Evolutionary conservation across 2,888 invertebrate species (phyloP), one percentile per base, ranked within the genome.

Genomic region (Plutella xylostella): DNA sequence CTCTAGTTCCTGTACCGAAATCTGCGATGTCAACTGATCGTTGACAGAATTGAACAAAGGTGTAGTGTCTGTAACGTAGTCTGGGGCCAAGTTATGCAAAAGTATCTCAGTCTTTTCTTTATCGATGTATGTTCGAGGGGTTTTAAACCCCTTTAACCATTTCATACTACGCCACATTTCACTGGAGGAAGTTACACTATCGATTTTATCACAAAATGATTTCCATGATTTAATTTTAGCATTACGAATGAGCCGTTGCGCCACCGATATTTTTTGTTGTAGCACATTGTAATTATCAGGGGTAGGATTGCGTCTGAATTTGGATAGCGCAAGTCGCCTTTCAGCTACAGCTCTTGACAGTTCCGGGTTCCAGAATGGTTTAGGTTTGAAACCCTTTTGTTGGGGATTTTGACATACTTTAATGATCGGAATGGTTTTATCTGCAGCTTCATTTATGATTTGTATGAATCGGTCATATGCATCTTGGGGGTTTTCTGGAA

Each of bases 321-420:
- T 39, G 7, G 42, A 14, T 12, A 50, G 15, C 19, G 48, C 45
- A 17, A 45, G 11, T 9, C 51, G 17, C 6, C 51, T 37, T 34
- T 48, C 37, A 0, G 46, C 47, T 4, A 48, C 47, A n/a, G 9
- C 9, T 35, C 38, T 41, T 18, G 52, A 45, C 9, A 48, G 20
- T 7, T 17, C 11, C 20, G 44, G 3, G 28, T 45, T 51, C 57
- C 58, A 62, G 39, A 56, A 61, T 4, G 48, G 42, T 47, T 56
- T 58, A 0, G 55, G 54, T 1, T 3, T 41, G 45, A 58, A 58
- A n/a, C n/a, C n/a, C n/a, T n/a, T n/a, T 0, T 25, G 39, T 22
- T n/a, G 4, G 3, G 55, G 51, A 41, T 55, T 47, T 12, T 37
- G 9, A 41, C 44, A 42, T 6, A 49, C 19, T 41, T 52, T 54